Evolutionary conservation across 2,797 vertebrate species (phyloP).

Genomic region (Neostethus bicornis): DNA sequence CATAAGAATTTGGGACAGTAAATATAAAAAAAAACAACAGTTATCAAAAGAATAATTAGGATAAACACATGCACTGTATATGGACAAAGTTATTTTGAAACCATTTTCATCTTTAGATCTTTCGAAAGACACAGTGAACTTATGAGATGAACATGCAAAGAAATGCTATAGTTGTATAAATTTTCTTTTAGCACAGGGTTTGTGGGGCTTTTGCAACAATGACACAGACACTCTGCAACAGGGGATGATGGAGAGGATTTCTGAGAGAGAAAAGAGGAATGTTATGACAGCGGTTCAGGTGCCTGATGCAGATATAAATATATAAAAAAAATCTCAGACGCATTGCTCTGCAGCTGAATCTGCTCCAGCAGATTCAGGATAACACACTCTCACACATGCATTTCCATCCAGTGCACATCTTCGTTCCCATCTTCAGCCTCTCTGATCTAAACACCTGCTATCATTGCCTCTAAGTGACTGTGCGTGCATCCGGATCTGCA

Average conservation of each 20-base stretch:
- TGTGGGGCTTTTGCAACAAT: constrained; percentile 41
- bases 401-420: constrained; percentile 10
- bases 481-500: constrained; percentile 30
- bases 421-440: constrained; percentile 17
- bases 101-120: constrained; percentile 1
- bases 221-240: constrained; percentile 57
- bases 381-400: constrained; percentile 25
- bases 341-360: constrained; percentile 43
- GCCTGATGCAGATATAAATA: constrained; percentile 42
- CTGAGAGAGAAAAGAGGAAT: constrained; percentile 33
- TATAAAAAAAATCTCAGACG: constrained; percentile 3
- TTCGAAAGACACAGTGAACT: constrained; percentile 16
- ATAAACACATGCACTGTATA: too few relatives aligned
- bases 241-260: constrained; percentile 38
- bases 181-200: constrained; percentile 25
- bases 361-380: constrained; percentile 36
- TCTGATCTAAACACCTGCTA: constrained; percentile 39
- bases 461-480: constrained; percentile 25
- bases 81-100: constrained; percentile 3
- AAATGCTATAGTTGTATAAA: constrained; percentile 16
- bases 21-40: too few relatives aligned
- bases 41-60: too few relatives aligned
- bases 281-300: constrained; percentile 41
- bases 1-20: too few relatives aligned
- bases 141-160: constrained; percentile 4